Evolutionary conservation across 2,113 vertebrate genomes (phyloP).

Genomic region (Myxocyprinus asiaticus): DNA sequence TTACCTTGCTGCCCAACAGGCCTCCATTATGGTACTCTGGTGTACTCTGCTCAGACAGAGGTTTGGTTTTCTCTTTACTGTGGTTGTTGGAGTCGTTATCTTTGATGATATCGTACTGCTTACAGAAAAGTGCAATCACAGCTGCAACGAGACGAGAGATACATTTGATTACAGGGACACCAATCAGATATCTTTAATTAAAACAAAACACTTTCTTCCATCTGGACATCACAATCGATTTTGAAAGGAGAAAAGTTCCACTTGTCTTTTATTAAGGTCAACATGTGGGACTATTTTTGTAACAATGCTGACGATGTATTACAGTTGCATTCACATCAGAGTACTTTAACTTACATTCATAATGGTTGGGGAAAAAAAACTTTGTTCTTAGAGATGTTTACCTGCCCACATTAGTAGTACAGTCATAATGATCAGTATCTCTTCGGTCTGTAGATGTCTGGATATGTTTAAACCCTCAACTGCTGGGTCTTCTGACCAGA

Average conservation of each 20-base stretch:
- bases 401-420: slow-evolving; percentile 98
- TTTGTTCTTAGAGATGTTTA: slow-evolving; percentile 55
- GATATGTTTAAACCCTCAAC: slow-evolving; percentile 92
- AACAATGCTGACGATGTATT: neutral
- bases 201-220: slow-evolving; percentile 8
- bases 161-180: neutral
- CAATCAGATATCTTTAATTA: slow-evolving; percentile 20
- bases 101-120: slow-evolving; percentile 96
- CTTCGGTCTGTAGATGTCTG: slow-evolving; percentile 88
- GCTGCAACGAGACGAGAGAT: slow-evolving; percentile 69
- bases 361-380: too few relatives aligned
- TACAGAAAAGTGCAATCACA: slow-evolving; percentile 94
- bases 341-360: too few relatives aligned
- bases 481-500: slow-evolving; percentile 85
- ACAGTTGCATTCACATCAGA: too few relatives aligned
- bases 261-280: too few relatives aligned
- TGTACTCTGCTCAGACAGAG: slow-evolving; percentile 86
- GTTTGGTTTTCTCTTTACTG: slow-evolving; percentile 90
- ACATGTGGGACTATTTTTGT: neutral
- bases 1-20: slow-evolving; percentile 82
- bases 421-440: slow-evolving; percentile 93
- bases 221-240: slow-evolving; percentile 14
- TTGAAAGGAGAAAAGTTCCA: neutral
- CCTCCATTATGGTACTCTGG: slow-evolving; percentile 84
- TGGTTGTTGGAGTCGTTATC: slow-evolving; percentile 89